phyloP scores from a whole-genome alignment of 2,797 vertebrate species.

The Sciaenops ocellatus region DNA sequence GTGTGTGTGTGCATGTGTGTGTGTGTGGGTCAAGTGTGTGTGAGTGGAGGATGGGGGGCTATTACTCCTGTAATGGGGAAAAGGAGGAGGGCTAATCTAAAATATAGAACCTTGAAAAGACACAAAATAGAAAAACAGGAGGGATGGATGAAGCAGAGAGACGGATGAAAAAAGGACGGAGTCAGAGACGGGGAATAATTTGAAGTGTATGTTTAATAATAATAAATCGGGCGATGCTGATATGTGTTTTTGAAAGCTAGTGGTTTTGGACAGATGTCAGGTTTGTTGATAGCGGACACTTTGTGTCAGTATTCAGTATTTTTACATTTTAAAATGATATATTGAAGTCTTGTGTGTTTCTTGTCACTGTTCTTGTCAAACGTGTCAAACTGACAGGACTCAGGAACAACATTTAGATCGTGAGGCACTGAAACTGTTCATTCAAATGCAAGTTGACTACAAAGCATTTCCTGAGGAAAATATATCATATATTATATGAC shows the following conservation, averaged over 20 bases:
- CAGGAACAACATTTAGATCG: not conserved
- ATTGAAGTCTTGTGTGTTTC: not conserved
- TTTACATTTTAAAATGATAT: not conserved
- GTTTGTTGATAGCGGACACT: constrained; percentile 5
- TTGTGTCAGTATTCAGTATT: constrained; percentile 1
- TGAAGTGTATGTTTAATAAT: not conserved
- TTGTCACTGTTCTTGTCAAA: not conserved
- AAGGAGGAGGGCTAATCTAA: constrained; percentile 64
- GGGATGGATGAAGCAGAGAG: constrained; percentile 13
- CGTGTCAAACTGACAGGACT: constrained; percentile 4
- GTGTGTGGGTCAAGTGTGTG: constrained; percentile 23
- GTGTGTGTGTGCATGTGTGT: constrained; percentile 30
- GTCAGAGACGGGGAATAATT: not conserved
- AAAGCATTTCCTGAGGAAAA: not conserved
- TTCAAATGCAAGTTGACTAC: no score
- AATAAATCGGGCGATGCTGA: not conserved
- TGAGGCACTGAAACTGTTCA: not conserved
- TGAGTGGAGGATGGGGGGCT: constrained; percentile 49
- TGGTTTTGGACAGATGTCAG: not conserved
- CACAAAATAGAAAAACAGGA: constrained; percentile 53
- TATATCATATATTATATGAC: no score
- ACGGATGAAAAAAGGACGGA: constrained; percentile 1
- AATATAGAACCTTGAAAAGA: constrained; percentile 65
- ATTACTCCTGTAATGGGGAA: constrained; percentile 63
- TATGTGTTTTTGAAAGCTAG: not conserved